Evolutionary conservation across 92 coral and sea anemone species (phyloP).

Genomic region (Parazoanthus swiftii): DNA sequence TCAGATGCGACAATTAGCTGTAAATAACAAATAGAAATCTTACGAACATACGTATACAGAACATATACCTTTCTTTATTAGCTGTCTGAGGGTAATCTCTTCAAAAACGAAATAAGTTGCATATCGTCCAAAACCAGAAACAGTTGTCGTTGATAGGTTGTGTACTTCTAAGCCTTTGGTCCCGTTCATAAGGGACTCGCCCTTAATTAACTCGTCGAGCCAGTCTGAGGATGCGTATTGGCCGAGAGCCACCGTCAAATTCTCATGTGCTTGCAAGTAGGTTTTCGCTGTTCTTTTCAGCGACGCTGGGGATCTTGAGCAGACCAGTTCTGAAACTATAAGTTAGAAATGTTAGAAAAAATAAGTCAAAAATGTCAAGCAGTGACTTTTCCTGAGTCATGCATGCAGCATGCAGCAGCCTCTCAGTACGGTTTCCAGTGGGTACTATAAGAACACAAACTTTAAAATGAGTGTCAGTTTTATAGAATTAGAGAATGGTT

Average conservation of each 20-base stretch:
- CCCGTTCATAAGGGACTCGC: background rate
- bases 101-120: background rate
- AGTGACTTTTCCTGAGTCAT: background rate
- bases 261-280: background rate
- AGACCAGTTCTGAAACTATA: background rate
- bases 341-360: no score
- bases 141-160: background rate
- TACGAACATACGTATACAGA: no score
- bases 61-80: no score
- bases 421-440: no score
- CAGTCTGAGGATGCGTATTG: background rate
- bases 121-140: background rate
- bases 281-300: background rate
- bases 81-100: background rate
- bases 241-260: background rate
- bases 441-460: no score
- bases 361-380: no score
- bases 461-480: no score
- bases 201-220: background rate
- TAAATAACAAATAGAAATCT: no score
- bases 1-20: no score
- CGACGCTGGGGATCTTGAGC: background rate
- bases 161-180: background rate
- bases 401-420: no score
- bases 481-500: no score